A percentile compares a stretch with the other conserved stretches of the same genome.
Evolutionary conservation across 2,797 vertebrate genomes (phyloP).

Genomic region (Phoebastria nigripes): DNA sequence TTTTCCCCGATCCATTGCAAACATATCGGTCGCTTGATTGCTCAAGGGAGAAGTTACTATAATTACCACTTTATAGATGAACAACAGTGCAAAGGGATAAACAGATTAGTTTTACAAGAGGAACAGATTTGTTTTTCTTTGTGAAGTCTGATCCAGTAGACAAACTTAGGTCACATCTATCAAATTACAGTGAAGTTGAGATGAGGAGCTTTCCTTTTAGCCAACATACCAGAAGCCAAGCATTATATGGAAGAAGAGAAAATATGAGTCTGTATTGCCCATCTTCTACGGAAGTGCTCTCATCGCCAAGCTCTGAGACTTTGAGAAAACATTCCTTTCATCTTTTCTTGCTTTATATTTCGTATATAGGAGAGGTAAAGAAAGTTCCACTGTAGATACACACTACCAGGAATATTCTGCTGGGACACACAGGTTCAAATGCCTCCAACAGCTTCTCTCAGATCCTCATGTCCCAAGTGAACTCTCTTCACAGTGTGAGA

Average conservation of each 20-base stretch:
- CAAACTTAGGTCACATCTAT: background rate
- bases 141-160: background rate
- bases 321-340: background rate
- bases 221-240: background rate
- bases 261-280: background rate
- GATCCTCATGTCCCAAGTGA: background rate
- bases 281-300: background rate
- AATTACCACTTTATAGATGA: background rate
- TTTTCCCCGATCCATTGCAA: background rate
- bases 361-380: background rate
- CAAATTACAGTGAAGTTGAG: background rate
- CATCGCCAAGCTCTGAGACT: background rate
- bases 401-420: background rate
- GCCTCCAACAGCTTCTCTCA: background rate
- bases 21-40: background rate
- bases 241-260: background rate
- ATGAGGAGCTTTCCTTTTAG: background rate
- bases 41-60: conserved; percentile 8
- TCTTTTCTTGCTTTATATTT: background rate
- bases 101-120: background rate
- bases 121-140: background rate
- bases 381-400: background rate
- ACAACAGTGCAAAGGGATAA: background rate
- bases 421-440: background rate
- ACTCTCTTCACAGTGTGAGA: background rate